These are phyloP conservation scores for Eulemur rubriventer DNA, from an alignment of 2,797 vertebrate genomes.

Conservation along the genomic window DNA sequence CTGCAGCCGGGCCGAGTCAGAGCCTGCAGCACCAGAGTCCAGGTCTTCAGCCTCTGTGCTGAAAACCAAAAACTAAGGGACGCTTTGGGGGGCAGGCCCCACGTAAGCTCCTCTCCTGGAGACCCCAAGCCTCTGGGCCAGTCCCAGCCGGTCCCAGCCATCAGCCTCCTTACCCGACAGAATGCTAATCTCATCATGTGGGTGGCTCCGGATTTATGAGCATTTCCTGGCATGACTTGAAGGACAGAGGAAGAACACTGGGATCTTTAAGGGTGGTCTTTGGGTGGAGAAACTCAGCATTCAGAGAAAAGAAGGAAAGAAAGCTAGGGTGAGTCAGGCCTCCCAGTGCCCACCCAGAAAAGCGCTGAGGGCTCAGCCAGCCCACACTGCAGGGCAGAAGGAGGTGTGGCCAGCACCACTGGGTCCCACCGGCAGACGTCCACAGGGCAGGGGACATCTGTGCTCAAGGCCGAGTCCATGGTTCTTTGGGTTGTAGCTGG, in stretches of 20 bases:
- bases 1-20: neutral
- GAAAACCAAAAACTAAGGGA: neutral
- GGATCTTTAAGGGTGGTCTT: slow-evolving; percentile 66
- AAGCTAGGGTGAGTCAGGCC: slow-evolving; percentile 56
- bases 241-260: slow-evolving; percentile 59
- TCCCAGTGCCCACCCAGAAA: neutral
- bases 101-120: neutral
- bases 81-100: neutral
- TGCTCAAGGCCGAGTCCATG: neutral
- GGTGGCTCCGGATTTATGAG: slow-evolving; percentile 63
- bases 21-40: neutral
- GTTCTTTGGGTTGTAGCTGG: neutral
- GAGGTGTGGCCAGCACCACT: neutral
- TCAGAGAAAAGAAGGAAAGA: slow-evolving; percentile 33
- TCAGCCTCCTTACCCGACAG: neutral
- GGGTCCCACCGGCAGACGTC: neutral
- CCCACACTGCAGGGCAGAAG: neutral
- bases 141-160: neutral
- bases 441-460: neutral
- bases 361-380: neutral
- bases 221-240: slow-evolving; percentile 70
- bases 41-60: neutral
- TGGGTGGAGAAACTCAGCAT: slow-evolving; percentile 35
- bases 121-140: neutral
- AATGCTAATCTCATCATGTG: slow-evolving; percentile 40